Percentiles rank a stretch among this genome's conserved stretches.
phyloP scores from a whole-genome alignment of 2,888 invertebrate genomes.

The Apamea epomidion region DNA sequence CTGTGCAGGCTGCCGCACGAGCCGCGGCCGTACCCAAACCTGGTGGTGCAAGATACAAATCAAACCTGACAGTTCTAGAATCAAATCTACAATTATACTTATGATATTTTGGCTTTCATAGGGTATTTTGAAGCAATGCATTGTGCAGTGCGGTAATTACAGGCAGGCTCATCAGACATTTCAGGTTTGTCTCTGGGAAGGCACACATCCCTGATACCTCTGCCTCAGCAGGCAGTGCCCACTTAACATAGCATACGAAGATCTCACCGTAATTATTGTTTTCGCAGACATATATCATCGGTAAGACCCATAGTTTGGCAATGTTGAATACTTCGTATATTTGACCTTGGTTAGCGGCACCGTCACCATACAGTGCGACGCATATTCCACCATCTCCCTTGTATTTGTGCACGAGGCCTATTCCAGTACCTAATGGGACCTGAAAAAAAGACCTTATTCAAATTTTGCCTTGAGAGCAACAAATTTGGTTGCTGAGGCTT shows the following conservation, averaged over 20 bases:
- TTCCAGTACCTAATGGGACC: constrained; percentile 28
- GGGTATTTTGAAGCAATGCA: background rate
- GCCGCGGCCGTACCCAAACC: constrained; percentile 15
- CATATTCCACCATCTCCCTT: constrained; percentile 6
- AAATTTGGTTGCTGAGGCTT: background rate
- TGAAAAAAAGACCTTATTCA: constrained; percentile 6
- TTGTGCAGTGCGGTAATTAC: background rate
- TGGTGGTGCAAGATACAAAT: background rate
- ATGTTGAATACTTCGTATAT: constrained; percentile 29
- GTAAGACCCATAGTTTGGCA: constrained; percentile 28
- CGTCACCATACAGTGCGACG: constrained; percentile 31
- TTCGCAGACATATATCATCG: constrained; percentile 25
- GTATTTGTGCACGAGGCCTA: constrained; percentile 35
- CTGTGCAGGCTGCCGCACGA: constrained; percentile 26
- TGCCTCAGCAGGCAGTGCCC: background rate
- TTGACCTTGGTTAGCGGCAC: constrained; percentile 42
- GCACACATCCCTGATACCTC: background rate
- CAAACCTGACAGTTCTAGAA: background rate
- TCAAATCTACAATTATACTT: background rate
- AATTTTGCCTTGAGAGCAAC: background rate
- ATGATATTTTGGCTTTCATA: background rate
- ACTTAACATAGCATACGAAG: background rate
- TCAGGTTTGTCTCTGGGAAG: background rate
- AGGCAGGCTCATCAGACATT: background rate
- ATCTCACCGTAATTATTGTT: constrained; percentile 40